Evolutionary conservation across 2,797 vertebrate genomes (phyloP), one percentile per base, ranked within the genome.

Genomic region (Hafferia zeledoni): DNA sequence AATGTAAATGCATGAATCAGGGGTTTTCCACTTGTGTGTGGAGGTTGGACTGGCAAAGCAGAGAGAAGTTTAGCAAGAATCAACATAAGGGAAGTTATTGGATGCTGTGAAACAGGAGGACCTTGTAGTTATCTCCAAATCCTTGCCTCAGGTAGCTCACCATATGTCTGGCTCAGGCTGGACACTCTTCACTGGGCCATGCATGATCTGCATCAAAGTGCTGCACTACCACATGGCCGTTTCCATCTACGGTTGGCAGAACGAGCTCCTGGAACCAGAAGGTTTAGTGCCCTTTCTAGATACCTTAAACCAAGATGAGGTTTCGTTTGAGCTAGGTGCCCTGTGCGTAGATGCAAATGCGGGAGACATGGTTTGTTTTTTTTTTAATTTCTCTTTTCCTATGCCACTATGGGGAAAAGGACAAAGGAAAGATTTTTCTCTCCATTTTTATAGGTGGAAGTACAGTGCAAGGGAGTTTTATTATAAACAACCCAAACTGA

Each of bases 361-460:
- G 23, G 31, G 12, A 65, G 6, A 46, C 2, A 2, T 11, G 1
- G n/a, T n/a, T n/a, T n/a, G n/a, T n/a, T 17, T 31, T 19, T 13
- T 33, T 56, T 33, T 56, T 27, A 13, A 19, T 7, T 25, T 6
- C 5, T 35, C 30, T 53, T 18, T 41, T 7, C 14, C 14, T 22
- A 7, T 28, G 7, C 65, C 35, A 59, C 0, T 57, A 5, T 11
- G 13, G 7, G 6, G 8, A 43, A 44, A 31, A 46, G 4, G 14
- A n/a, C 0, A 1, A 84, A 88, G 8, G 22, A 65, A 74, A 12
- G 22, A 13, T 74, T 94, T 91, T 84, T 33, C 17, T 59, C 18
- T 65, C 8, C 0, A 0, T 41, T 82, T 86, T 76, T 74, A 22
- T 79, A 49, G 19, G 4, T 39, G 10, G 31, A 87, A 28, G 15